Evolutionary conservation across 2,113 vertebrate species (phyloP).

Genomic region (Mesocricetus auratus): DNA sequence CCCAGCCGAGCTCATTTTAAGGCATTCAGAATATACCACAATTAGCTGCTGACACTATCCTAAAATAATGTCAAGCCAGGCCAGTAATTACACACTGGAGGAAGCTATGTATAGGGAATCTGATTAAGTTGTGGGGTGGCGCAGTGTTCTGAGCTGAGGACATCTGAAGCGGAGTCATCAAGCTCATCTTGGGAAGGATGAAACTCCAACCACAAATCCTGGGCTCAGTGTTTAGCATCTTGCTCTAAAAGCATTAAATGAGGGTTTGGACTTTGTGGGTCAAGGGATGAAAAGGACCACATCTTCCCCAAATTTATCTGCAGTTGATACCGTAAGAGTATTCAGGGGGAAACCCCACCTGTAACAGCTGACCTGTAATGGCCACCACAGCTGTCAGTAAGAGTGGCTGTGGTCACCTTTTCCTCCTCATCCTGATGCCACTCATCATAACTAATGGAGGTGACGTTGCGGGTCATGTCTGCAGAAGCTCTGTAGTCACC

Average conservation of each 20-base stretch:
- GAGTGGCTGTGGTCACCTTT: fast-evolving
- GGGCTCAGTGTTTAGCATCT: neutral
- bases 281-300: neutral
- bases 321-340: constrained; percentile 60
- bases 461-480: neutral
- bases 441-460: neutral
- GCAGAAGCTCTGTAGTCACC: neutral
- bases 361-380: neutral
- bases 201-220: constrained; percentile 15
- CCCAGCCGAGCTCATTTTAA: constrained; percentile 70
- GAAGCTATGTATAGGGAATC: constrained; percentile 76
- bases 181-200: neutral
- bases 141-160: constrained; percentile 41
- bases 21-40: constrained; percentile 79
- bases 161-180: neutral
- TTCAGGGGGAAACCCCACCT: neutral
- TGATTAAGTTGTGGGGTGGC: constrained; percentile 67
- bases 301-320: constrained; percentile 26
- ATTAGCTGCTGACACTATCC: constrained; percentile 79
- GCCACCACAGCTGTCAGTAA: neutral
- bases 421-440: neutral
- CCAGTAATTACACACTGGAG: constrained; percentile 78
- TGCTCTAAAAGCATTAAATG: neutral
- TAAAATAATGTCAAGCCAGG: constrained; percentile 78
- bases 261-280: neutral